Evolutionary conservation across 2,888 invertebrate genomes (phyloP).

Genomic region (Hanleya hanleyi): DNA sequence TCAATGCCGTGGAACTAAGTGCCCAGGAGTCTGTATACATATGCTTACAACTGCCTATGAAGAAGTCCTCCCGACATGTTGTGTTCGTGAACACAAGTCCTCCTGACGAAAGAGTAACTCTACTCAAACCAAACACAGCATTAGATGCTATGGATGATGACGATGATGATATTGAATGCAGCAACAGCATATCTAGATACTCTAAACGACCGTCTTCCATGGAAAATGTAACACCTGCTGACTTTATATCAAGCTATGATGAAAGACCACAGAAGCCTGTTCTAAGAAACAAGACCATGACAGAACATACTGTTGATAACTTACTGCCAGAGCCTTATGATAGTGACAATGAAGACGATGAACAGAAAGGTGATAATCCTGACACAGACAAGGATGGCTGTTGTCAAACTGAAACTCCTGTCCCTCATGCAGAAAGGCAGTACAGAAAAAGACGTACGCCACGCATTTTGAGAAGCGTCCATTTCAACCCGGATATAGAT

Average conservation of each 20-base stretch:
- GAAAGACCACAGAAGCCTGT: not conserved
- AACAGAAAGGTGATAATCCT: slow-evolving; percentile 24
- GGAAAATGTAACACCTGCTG: slow-evolving; percentile 24
- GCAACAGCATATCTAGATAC: too few relatives aligned
- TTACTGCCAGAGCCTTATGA: slow-evolving; percentile 25
- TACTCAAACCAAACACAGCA: slow-evolving; percentile 26
- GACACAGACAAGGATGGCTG: too few relatives aligned
- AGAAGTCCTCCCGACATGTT: slow-evolving; percentile 31
- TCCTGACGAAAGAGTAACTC: slow-evolving; percentile 29
- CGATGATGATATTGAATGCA: too few relatives aligned
- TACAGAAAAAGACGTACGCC: slow-evolving; percentile 56
- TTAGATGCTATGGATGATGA: slow-evolving; percentile 25
- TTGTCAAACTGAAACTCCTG: too few relatives aligned
- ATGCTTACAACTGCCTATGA: slow-evolving; percentile 31
- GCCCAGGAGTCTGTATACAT: slow-evolving; percentile 43
- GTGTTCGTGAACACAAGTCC: slow-evolving; percentile 42
- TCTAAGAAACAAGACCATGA: not conserved
- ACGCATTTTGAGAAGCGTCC: slow-evolving; percentile 56
- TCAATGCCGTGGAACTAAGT: slow-evolving; percentile 39
- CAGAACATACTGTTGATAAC: slow-evolving; percentile 6
- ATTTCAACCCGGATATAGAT: too few relatives aligned
- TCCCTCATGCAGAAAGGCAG: slow-evolving; percentile 45
- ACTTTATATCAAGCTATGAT: slow-evolving; percentile 19
- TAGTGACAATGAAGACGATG: not conserved
- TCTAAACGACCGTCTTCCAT: slow-evolving; percentile 22